Base-by-base conservation (phyloP, 1,140 invertebrate species). In the Pseudomyrmex gracilis region DNA sequence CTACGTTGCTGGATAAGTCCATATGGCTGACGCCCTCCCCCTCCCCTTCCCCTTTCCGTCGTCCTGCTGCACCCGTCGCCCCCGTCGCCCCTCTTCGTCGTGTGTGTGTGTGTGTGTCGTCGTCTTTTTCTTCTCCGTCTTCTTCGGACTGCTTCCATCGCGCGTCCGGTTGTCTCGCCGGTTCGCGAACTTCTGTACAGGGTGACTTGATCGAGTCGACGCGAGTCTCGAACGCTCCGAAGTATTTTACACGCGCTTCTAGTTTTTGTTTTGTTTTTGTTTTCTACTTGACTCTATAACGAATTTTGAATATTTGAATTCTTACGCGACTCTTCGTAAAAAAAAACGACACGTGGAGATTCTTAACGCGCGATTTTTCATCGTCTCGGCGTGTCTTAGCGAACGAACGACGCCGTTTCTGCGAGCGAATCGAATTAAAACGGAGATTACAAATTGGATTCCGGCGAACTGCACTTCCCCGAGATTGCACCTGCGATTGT, bases 1-100 rank as follows among this genome's bases (percentile, higher is more conserved):
- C 92, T 93, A 89, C 90, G 90, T 91, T 92, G 89, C 89, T 87
- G 90, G 87, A 92, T 91, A 93, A 92, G 91, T 92, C 90, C 89
- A 90, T 93, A 91, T 91, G 91, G 89, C 85, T 86, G 82, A 89
- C 84, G 86, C 86, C 89, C 85, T 84, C 67, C 45, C 55, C 45
- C 53, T 45, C 47, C 66, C 51, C 43, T 53, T 58, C 55, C 66
- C 61, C 34, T 55, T 55, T 49, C 74, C 47, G 63, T 57, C 34
- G 74, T 73, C 24, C 78, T 73, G 73, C 60, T 55, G 22, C 34
- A 49, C 45, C 80, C 47, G 63, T 73, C 24, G 10, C 63, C 43
- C 51, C 53, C 61, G 22, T 22, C 45, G 58, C 57, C 57, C 24
- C 64, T 82, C 67, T 45, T 58, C 17, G 74, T 34, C n/a, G 34